A percentile compares a stretch with the other conserved stretches of the same genome.
Evolutionary conservation across 1,140 invertebrate genomes (phyloP).

Genomic region (Pissodes strobi): DNA sequence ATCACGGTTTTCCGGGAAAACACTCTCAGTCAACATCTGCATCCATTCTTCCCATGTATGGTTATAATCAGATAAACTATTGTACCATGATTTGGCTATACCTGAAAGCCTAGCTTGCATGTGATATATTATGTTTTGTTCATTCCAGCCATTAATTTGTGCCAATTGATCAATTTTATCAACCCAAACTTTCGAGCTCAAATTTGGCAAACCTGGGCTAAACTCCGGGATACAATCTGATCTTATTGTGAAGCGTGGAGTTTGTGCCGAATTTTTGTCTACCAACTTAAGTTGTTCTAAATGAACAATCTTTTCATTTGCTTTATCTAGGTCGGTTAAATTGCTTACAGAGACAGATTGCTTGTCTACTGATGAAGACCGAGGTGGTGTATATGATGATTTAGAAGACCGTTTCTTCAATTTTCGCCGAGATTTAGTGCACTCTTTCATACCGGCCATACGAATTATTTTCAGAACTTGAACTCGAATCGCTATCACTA

Average conservation of each 20-base stretch:
- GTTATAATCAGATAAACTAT: conserved; percentile 20
- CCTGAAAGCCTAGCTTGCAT: conserved; percentile 21
- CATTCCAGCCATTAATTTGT: conserved; percentile 24
- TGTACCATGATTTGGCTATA: conserved; percentile 23
- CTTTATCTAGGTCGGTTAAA: neutral
- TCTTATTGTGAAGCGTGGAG: neutral
- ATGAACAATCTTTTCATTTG: neutral
- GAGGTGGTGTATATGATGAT: neutral
- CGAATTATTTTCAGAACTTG: neutral
- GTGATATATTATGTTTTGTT: conserved; percentile 17
- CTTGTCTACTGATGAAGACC: neutral
- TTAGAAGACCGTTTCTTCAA: neutral
- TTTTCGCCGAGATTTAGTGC: neutral
- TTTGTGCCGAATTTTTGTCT: neutral
- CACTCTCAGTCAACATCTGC: conserved; percentile 1
- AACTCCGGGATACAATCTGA: conserved; percentile 21
- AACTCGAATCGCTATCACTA: neutral
- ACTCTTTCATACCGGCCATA: neutral
- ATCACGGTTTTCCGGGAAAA: conserved; percentile 25
- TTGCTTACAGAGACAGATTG: neutral
- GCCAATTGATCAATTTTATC: conserved; percentile 31
- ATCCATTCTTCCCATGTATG: conserved; percentile 25
- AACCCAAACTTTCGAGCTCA: conserved; percentile 11
- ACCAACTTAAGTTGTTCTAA: neutral
- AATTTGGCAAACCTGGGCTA: conserved; percentile 1